These are phyloP conservation scores for Griposia aprilina DNA, from an alignment of 2,888 invertebrate species.

Conservation along the genomic window DNA sequence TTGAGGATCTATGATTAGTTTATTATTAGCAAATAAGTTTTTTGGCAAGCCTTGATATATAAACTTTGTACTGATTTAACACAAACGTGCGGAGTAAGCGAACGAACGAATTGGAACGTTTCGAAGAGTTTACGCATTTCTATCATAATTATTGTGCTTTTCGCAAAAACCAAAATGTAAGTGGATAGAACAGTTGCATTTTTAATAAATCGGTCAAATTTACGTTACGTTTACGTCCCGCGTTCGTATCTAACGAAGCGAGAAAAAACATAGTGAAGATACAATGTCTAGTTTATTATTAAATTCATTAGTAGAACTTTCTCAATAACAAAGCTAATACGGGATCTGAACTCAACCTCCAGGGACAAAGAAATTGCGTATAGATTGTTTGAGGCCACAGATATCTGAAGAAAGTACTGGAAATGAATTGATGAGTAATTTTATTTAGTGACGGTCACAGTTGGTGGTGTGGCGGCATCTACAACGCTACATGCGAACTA, in stretches of 20 bases:
- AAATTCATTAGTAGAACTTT: slow-evolving; percentile 57
- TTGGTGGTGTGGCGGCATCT: too few species aligned
- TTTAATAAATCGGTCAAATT: background rate
- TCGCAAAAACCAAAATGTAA: background rate
- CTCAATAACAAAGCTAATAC: slow-evolving; percentile 60
- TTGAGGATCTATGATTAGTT: too few species aligned
- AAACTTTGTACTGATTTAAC: too few species aligned
- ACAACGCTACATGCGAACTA: too few species aligned
- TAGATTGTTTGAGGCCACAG: slow-evolving; percentile 38
- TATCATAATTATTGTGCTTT: background rate
- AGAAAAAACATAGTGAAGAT: slow-evolving; percentile 6
- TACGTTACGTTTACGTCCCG: background rate
- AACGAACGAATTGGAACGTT: too few species aligned
- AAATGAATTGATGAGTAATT: background rate
- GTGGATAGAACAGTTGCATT: background rate
- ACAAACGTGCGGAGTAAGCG: too few species aligned
- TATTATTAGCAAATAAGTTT: too few species aligned
- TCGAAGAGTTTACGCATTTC: background rate
- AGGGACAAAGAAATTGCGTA: slow-evolving; percentile 51
- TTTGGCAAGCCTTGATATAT: too few species aligned
- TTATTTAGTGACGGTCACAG: background rate
- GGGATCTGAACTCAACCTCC: slow-evolving; percentile 42
- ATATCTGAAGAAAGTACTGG: slow-evolving; percentile 12
- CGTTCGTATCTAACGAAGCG: background rate
- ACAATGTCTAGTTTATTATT: slow-evolving; percentile 33